These are phyloP conservation scores for Bos javanicus DNA, from an alignment of 2,113 vertebrate species.

Conservation along the genomic window DNA sequence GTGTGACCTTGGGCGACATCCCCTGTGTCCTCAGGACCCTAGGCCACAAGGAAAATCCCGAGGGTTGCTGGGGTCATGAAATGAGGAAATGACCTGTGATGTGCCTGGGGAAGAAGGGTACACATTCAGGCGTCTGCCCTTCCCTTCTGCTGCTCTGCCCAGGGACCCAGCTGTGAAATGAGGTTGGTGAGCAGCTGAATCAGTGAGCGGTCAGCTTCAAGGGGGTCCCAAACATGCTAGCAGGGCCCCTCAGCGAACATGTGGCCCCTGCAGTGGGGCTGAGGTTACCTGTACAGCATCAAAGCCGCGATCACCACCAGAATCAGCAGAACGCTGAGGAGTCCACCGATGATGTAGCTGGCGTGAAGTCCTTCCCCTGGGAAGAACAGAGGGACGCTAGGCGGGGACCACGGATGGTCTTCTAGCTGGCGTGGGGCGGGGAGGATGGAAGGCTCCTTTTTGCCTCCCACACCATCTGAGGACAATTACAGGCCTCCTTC, in stretches of 20 bases:
- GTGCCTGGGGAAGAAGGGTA: neutral
- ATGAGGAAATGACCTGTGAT: neutral
- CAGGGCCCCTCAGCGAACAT: neutral
- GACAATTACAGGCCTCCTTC: neutral
- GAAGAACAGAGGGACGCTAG: slow-evolving; percentile 48
- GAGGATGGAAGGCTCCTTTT: neutral
- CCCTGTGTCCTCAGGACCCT: neutral
- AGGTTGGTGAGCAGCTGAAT: neutral
- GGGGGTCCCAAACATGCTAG: neutral
- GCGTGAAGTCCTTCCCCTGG: slow-evolving; percentile 93
- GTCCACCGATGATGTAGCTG: slow-evolving; percentile 94
- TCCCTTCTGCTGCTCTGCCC: neutral
- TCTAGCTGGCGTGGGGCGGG: neutral
- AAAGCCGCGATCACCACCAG: slow-evolving; percentile 91
- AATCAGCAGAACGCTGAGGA: slow-evolving; percentile 92
- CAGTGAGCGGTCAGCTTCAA: neutral
- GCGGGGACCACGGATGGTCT: neutral
- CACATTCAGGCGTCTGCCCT: neutral
- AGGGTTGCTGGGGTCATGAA: neutral
- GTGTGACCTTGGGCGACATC: neutral
- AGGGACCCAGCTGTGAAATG: neutral
- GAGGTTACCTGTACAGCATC: slow-evolving; percentile 93
- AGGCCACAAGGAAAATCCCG: neutral
- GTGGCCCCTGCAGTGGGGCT: neutral
- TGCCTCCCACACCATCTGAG: neutral